phyloP scores from a whole-genome alignment of 1,140 invertebrate species.

The Leptestheria dahalacensis region DNA sequence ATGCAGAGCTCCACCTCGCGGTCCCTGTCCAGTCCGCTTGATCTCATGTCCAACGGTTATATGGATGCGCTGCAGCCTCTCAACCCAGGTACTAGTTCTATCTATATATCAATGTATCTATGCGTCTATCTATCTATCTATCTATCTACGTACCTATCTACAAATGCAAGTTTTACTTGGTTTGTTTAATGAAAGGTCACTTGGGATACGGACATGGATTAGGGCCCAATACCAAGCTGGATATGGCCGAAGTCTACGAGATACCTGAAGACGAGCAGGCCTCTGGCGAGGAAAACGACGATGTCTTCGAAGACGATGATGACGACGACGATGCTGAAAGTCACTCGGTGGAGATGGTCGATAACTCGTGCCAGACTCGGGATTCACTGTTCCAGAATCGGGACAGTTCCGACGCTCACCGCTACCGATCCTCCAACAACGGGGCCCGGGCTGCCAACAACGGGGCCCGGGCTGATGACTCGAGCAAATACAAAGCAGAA shows the following conservation, averaged over 20 bases:
- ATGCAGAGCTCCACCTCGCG: slow-evolving; percentile 2
- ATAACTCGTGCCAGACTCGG: slow-evolving; percentile 60
- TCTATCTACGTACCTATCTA: too few relatives aligned
- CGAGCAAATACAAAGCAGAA: slow-evolving; percentile 33
- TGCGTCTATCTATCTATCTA: too few relatives aligned
- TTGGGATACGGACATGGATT: background rate
- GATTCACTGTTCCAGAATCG: slow-evolving; percentile 48
- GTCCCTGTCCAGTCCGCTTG: slow-evolving; percentile 1
- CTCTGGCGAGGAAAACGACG: slow-evolving; percentile 15
- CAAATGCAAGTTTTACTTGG: background rate
- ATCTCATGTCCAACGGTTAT: slow-evolving; percentile 7
- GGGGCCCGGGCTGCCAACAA: slow-evolving; percentile 1
- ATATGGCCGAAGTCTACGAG: slow-evolving; percentile 17
- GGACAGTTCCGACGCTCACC: slow-evolving; percentile 21
- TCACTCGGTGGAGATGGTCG: slow-evolving; percentile 43
- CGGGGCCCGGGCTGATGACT: slow-evolving; percentile 20
- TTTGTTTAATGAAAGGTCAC: background rate
- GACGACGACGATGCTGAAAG: slow-evolving; percentile 22
- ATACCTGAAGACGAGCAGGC: slow-evolving; percentile 2
- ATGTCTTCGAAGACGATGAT: slow-evolving; percentile 19
- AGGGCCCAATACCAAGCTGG: background rate
- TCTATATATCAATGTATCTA: too few relatives aligned
- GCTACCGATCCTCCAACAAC: slow-evolving; percentile 15
- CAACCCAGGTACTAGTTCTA: background rate
- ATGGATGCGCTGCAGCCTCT: background rate